Evolutionary conservation across 1,140 invertebrate genomes (phyloP), one percentile per base, ranked within the genome.

Genomic region (Microplitis demolitor): DNA sequence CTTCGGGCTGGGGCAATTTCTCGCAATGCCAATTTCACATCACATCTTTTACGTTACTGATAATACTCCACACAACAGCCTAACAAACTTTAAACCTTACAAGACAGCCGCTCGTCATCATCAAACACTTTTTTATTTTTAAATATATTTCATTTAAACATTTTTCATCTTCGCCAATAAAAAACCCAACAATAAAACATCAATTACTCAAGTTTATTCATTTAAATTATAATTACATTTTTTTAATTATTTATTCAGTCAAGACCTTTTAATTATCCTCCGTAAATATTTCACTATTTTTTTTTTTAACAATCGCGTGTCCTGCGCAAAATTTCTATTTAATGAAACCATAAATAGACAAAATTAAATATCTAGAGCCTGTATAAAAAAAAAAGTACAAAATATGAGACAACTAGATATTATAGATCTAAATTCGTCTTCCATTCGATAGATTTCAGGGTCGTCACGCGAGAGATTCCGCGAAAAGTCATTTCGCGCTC

Each of bases 391-490:
- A 24, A 24, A 24, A 24, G 1, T 24, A 2, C 24, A 2, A 24
- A 24, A 24, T 24, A 24, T 24, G 24, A 24, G 24, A 24, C 24
- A 24, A 24, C 24, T 24, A 24, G 24, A 24, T 24, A 24, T 24
- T 24, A 24, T 24, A 11, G 39, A 45, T 45, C 4, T 45, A 45
- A 11, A 45, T 45, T 3, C 39, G 11, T 45, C 39, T 11, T 63
- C 63, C 60, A 69, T 83, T 80, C 78, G 77, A 85, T 85, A 83
- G 81, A 86, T 84, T 84, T 80, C 78, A 78, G 78, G 79, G 81
- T 74, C 82, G 85, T 86, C 84, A 86, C 85, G 85, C 85, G 82
- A 87, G 64, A 53, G 83, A 86, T 87, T 87, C 85, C 77, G 69
- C 78, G 86, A 87, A 87, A 87, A 87, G 85, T 81, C 84, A 81